phyloP scores from a whole-genome alignment of 2,888 invertebrate species.

The Muschampia plurimacula region DNA sequence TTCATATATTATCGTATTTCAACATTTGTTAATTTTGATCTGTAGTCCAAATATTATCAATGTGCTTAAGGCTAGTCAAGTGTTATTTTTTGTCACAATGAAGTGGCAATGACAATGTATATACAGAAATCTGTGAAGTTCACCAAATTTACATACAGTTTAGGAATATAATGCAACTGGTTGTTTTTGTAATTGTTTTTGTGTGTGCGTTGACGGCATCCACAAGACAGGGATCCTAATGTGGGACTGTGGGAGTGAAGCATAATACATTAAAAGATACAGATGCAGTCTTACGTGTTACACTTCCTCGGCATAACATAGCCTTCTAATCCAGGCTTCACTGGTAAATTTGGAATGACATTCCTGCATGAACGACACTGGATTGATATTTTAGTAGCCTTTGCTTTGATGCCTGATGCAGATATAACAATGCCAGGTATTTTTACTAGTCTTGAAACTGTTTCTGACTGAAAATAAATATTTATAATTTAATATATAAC shows the following conservation, averaged over 20 bases:
- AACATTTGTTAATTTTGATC: too few relatives aligned
- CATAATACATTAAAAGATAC: neutral
- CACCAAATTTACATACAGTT: too few relatives aligned
- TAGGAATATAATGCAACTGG: too few relatives aligned
- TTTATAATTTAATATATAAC: neutral
- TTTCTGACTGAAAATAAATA: slow-evolving; percentile 90
- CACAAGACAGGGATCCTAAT: neutral
- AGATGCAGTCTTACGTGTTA: slow-evolving; percentile 88
- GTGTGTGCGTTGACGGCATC: too few relatives aligned
- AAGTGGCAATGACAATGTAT: too few relatives aligned
- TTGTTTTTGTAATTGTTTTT: too few relatives aligned
- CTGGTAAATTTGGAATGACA: slow-evolving; percentile 93
- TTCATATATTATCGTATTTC: too few relatives aligned
- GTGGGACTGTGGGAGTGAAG: neutral
- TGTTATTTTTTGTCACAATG: too few relatives aligned
- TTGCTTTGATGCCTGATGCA: slow-evolving; percentile 97
- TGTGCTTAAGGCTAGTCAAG: too few relatives aligned
- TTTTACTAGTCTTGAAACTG: slow-evolving; percentile 96
- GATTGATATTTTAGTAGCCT: slow-evolving; percentile 97
- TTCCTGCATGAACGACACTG: slow-evolving; percentile 98
- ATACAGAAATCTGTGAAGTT: too few relatives aligned
- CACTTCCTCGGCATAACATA: slow-evolving; percentile 98
- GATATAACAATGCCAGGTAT: slow-evolving; percentile 98
- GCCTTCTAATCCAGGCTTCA: slow-evolving; percentile 98
- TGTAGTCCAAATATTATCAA: too few relatives aligned